Evolutionary conservation across 2,113 vertebrate species (phyloP), one percentile per base, ranked within the genome.

Genomic region (Cyprinodon variegatus): DNA sequence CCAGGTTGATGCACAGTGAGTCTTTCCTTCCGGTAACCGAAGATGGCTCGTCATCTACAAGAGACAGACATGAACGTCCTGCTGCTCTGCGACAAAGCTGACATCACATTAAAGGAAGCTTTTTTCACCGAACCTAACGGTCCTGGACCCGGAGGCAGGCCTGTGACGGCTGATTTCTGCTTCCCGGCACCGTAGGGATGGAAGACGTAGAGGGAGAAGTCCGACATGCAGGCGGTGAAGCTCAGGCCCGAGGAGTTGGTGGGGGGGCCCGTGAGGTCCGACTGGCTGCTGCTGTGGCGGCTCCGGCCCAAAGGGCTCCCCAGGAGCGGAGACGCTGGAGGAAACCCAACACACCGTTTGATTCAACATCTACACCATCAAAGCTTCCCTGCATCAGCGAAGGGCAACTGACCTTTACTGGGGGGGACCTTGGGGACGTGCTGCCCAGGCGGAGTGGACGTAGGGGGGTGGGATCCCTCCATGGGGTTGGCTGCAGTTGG

Each of bases 221-320:
- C 98, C 0, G 98, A 99, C 98, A 99, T 99, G 93, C 97, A 99
- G 60, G 98, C 98, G 0, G 97, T 99, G 79, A 99, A 99, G 91
- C 98, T 99, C 84, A 99, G 91, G 68, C 98, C 98, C 0, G 97
- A 99, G 9, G 97, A 98, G 85, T 94, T 98, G 83, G 93, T 95
- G n/a, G 95, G 94, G 22, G 97, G 93, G 29, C 92, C 93, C 0
- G 94, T 96, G 77, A 98, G 92, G 86, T 99, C 98, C 0, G 97
- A 99, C 84, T 99, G 98, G 86, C 97, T 99, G 86, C 98, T 99
- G 89, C 96, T 98, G 85, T 99, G 98, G 46, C 97, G 94, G 29
- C 95, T 98, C 84, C 98, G 93, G 80, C 97, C 96, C 3, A 97
- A 94, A 60, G 98, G 97, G 83, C 97, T 99, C 64, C 97, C 96